Conservation (phyloP, 2,113 vertebrate genomes). For the Bubo blakistoni region DNA sequence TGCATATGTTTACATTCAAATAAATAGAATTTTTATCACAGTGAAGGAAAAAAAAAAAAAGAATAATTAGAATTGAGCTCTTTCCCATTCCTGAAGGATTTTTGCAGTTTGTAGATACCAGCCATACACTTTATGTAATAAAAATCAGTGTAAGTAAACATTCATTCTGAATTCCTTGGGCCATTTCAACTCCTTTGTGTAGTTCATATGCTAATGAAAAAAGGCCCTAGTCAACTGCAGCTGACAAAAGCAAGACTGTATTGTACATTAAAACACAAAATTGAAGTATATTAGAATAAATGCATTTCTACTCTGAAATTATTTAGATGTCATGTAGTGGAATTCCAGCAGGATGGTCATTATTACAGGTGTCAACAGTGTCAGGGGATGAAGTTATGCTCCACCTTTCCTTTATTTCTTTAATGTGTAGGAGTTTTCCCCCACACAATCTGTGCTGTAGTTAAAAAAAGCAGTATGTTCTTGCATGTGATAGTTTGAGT, state of each 20-base stretch:
- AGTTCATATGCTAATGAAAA: neutral
- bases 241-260: neutral
- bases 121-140: neutral
- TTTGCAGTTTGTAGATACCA: neutral
- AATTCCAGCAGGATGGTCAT: neutral
- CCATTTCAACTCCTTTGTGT: neutral
- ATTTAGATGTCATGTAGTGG: neutral
- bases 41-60: neutral
- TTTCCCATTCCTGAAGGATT: neutral
- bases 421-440: conserved; percentile 32
- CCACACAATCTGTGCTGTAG: conserved; percentile 40
- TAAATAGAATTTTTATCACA: neutral
- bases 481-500: neutral
- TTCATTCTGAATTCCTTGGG: neutral
- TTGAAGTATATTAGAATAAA: neutral
- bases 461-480: conserved; percentile 39
- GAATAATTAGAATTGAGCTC: neutral
- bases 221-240: neutral
- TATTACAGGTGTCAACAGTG: neutral
- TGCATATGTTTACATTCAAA: neutral
- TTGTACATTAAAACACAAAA: neutral
- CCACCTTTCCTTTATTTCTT: conserved; percentile 36
- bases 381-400: neutral
- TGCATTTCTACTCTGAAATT: neutral
- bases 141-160: neutral